Evolutionary conservation across 2,888 invertebrate species (phyloP), one percentile per base, ranked within the genome.

Genomic region (Tryphoninae sp.): DNA sequence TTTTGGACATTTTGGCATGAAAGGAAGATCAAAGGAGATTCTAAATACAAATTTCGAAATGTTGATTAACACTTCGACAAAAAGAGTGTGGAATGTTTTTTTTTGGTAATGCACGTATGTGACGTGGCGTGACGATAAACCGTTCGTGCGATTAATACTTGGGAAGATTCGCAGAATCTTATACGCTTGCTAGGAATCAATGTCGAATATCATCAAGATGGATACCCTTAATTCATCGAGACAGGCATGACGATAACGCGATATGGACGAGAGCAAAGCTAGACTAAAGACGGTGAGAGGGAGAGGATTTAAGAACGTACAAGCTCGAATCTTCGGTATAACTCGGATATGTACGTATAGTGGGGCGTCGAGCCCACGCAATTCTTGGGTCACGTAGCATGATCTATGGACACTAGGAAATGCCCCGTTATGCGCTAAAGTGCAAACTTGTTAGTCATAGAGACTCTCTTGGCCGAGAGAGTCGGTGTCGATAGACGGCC

Each of bases 391-490:
- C 90, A 90, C 88, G 89, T 88, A 86, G 89, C 88, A 88, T 91
- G 91, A 91, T 91, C 89, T 90, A 91, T 90, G 90, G 88, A 88
- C 88, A 88, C 87, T 88, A 76, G 85, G 83, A 86, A 86, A 89
- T 88, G 86, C 87, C 87, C 91, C 91, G 91, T 91, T 91, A 91
- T 90, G 87, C 90, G 90, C 88, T 90, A 91, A 91, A 90, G 91
- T 91, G 91, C 90, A 91, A 91, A 91, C 91, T 91, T 91, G 91
- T 91, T 91, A 91, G 91, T 91, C 91, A 91, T 89, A 89, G 89
- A 87, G 86, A 84, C 45, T 45, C 45, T 45, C 45, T 45, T 84
- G 86, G 78, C 71, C 76, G 73, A 61, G 55, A 55, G 45, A 51
- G 73, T 68, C 77, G 76, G 67, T 72, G 74, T 78, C 84, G 80